These are phyloP conservation scores for Drosophila leonis DNA, from an alignment of 2,888 invertebrate species.

Conservation along the genomic window DNA sequence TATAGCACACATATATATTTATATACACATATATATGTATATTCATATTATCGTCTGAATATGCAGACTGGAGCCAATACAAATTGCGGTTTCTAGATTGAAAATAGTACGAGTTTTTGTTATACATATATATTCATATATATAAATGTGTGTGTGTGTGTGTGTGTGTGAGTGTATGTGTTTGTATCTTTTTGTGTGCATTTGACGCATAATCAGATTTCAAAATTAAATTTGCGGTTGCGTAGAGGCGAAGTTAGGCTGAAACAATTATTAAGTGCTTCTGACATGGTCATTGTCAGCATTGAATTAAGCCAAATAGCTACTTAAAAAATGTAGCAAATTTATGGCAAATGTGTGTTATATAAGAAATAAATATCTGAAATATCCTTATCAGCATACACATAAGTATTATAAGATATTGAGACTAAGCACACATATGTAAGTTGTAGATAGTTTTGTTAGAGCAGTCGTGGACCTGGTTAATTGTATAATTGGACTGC, in stretches of 20 bases:
- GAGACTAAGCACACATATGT: too few species aligned
- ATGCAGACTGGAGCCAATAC: slow-evolving; percentile 46
- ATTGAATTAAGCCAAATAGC: slow-evolving; percentile 5
- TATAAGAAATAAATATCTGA: neutral
- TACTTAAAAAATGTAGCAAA: neutral
- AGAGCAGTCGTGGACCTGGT: neutral
- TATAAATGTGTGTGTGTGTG: neutral
- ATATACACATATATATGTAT: neutral
- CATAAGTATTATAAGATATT: too few species aligned
- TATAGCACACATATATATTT: neutral
- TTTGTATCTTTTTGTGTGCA: slow-evolving; percentile 31
- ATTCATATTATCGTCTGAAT: slow-evolving; percentile 11
- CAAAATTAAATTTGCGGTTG: slow-evolving; percentile 65
- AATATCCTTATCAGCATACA: too few species aligned
- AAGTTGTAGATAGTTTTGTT: neutral
- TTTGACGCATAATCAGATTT: slow-evolving; percentile 76
- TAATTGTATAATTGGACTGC: slow-evolving; percentile 1
- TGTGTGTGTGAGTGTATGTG: slow-evolving; percentile 13
- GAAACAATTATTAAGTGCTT: slow-evolving; percentile 39
- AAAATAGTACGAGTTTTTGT: slow-evolving; percentile 47
- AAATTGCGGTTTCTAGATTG: slow-evolving; percentile 77
- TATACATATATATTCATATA: neutral
- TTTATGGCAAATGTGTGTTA: neutral
- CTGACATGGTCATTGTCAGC: slow-evolving; percentile 20
- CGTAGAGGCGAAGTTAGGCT: slow-evolving; percentile 16